Conservation (phyloP, 2,797 vertebrate genomes). For the Peromyscus eremicus region DNA sequence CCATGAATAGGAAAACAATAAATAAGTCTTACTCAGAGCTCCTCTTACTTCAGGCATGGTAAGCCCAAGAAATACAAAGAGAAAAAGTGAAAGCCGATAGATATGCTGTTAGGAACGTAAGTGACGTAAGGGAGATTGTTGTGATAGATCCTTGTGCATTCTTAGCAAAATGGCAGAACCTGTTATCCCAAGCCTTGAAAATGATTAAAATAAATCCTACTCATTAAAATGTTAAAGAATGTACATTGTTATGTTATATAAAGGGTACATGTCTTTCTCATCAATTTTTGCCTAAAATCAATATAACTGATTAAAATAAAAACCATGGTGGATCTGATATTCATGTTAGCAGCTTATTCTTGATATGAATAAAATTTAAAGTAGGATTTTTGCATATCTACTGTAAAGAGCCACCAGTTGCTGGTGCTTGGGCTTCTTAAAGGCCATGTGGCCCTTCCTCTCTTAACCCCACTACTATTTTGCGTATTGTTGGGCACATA, state of each 20-base stretch:
- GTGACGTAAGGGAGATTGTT: background rate
- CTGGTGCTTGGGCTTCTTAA: background rate
- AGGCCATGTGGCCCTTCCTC: background rate
- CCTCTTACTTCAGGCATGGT: background rate
- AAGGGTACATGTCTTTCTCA: conserved; percentile 12
- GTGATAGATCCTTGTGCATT: background rate
- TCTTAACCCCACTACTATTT: background rate
- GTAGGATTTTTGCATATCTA: conserved; percentile 67
- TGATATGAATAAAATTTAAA: conserved; percentile 80
- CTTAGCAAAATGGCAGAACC: background rate
- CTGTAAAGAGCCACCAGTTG: background rate
- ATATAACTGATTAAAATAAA: conserved; percentile 57
- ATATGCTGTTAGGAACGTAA: background rate
- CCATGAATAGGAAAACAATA: background rate
- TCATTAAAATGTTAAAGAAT: conserved; percentile 42
- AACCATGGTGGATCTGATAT: conserved; percentile 67
- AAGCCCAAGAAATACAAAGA: conserved; percentile 30
- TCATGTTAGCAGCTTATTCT: conserved; percentile 59
- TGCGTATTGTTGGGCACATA: background rate
- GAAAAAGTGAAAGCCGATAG: background rate
- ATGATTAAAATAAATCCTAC: conserved; percentile 50
- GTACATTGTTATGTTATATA: conserved; percentile 1
- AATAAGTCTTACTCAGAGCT: conserved; percentile 35
- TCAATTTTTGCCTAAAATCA: conserved; percentile 74
- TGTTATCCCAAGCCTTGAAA: conserved; percentile 37